Evolutionary conservation across 2,113 vertebrate genomes (phyloP).

Genomic region (Nannobrachium achirus): DNA sequence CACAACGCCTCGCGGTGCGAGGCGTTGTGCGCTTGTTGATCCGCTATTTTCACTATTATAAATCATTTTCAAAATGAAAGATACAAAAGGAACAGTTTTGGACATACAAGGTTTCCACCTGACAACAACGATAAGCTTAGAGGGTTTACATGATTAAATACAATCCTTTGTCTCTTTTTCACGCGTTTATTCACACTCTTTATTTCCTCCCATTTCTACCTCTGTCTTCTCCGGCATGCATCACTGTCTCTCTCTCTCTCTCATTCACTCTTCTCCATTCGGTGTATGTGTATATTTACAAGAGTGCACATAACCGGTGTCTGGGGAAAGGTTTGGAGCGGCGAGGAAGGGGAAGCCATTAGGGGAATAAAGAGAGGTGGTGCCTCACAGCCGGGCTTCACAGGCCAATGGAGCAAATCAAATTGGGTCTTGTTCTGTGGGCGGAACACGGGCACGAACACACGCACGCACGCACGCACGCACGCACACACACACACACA

Average conservation of each 20-base stretch:
- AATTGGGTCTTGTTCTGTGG: conserved; percentile 93
- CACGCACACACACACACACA: conserved; percentile 60
- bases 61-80: too few relatives aligned
- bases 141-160: too few relatives aligned
- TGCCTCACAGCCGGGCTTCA: conserved; percentile 89
- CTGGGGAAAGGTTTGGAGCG: conserved; percentile 85
- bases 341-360: conserved; percentile 82
- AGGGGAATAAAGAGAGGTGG: conserved; percentile 93
- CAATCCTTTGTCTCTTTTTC: conserved; percentile 45
- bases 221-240: background rate
- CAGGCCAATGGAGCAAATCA: conserved; percentile 96
- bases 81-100: too few relatives aligned
- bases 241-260: conserved; percentile 22
- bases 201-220: conserved; percentile 13
- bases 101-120: too few relatives aligned
- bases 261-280: conserved; percentile 16
- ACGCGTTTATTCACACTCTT: conserved; percentile 44
- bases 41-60: too few relatives aligned
- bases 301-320: conserved; percentile 91
- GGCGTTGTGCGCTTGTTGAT: too few relatives aligned
- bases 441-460: conserved; percentile 71
- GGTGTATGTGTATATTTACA: conserved; percentile 93
- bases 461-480: background rate
- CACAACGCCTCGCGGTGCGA: too few relatives aligned
- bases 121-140: too few relatives aligned